Conservation (phyloP, 2,797 vertebrate genomes). For the Staurois parvus region DNA sequence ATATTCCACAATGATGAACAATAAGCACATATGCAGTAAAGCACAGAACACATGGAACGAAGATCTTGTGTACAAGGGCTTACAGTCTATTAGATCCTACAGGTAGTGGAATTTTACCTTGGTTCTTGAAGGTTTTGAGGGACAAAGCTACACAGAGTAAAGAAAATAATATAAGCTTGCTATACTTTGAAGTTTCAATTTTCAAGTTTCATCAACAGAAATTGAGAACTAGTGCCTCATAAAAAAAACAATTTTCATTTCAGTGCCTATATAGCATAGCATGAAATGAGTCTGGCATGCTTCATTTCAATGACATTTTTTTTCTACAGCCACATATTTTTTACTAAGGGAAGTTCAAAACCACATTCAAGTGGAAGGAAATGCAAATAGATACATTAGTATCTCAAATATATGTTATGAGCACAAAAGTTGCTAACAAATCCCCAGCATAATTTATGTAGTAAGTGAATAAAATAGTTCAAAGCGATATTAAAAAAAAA, state of each 20-base stretch:
- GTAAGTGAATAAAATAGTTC: slow-evolving; percentile 14
- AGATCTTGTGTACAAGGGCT: neutral
- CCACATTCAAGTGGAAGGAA: slow-evolving; percentile 26
- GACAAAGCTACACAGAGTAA: slow-evolving; percentile 25
- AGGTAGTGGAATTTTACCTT: neutral
- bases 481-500: slow-evolving; percentile 13
- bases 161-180: slow-evolving; percentile 54
- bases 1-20: neutral
- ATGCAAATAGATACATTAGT: slow-evolving; percentile 26
- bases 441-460: slow-evolving; percentile 5
- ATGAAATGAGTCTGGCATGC: slow-evolving; percentile 54
- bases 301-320: slow-evolving; percentile 39
- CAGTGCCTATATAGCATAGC: slow-evolving; percentile 56
- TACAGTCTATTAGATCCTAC: neutral
- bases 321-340: slow-evolving; percentile 45
- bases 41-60: neutral
- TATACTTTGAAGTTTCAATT: slow-evolving; percentile 53
- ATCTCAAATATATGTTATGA: slow-evolving; percentile 26
- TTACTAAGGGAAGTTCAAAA: slow-evolving; percentile 36
- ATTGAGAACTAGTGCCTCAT: slow-evolving; percentile 56
- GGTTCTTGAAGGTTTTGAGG: neutral
- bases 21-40: neutral
- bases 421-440: slow-evolving; percentile 23
- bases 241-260: slow-evolving; percentile 61
- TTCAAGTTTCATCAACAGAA: slow-evolving; percentile 61